These are phyloP conservation scores for Anadara kagoshimensis DNA, from an alignment of 1,140 invertebrate genomes.

Conservation along the genomic window DNA sequence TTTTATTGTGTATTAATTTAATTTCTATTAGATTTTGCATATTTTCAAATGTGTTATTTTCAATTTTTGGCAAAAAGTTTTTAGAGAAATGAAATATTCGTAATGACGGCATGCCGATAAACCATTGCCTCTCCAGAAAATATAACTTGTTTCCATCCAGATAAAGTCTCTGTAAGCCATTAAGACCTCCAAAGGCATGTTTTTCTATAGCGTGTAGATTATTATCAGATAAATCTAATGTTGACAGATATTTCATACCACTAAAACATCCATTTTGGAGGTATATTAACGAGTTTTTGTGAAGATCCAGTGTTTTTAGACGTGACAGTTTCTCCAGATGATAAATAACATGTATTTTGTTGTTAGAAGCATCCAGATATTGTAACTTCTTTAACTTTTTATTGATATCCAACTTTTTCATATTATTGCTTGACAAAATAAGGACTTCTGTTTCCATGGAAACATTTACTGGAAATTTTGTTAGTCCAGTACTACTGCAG, in stretches of 20 bases:
- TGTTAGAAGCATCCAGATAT: constrained; percentile 62
- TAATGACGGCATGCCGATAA: constrained; percentile 58
- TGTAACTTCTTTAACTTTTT: constrained; percentile 37
- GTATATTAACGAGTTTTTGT: constrained; percentile 50
- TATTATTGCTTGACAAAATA: constrained; percentile 53
- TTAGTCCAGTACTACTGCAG: constrained; percentile 49
- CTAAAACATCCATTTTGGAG: constrained; percentile 61
- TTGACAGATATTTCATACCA: constrained; percentile 55
- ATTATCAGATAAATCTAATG: constrained; percentile 61
- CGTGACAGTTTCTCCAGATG: constrained; percentile 50
- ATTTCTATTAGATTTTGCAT: constrained; percentile 58
- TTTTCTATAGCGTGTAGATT: constrained; percentile 55
- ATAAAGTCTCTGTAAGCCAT: constrained; percentile 55
- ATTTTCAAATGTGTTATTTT: constrained; percentile 49
- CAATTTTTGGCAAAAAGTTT: constrained; percentile 55
- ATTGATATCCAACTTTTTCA: constrained; percentile 55
- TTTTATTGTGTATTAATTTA: constrained; percentile 57
- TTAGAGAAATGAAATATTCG: constrained; percentile 51
- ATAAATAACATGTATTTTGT: constrained; percentile 52
- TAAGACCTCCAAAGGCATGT: constrained; percentile 61
- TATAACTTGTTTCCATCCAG: constrained; percentile 59
- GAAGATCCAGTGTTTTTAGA: constrained; percentile 56
- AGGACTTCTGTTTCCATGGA: constrained; percentile 58
- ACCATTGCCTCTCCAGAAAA: constrained; percentile 56
- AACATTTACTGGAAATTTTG: constrained; percentile 45